phyloP scores from a whole-genome alignment of 2,113 vertebrate species.

The Casuarius casuarius region DNA sequence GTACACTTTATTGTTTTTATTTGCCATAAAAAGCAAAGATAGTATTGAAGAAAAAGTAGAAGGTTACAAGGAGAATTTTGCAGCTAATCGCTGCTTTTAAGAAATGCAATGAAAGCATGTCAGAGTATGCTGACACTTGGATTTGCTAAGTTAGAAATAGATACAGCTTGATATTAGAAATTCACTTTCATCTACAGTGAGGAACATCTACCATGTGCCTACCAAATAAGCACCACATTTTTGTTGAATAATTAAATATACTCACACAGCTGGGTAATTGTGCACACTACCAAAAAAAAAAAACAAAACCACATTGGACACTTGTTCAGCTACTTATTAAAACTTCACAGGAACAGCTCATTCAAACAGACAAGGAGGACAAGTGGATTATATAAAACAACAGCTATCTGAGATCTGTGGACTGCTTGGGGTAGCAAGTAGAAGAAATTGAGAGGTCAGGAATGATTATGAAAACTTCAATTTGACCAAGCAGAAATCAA shows the following conservation, averaged over 20 bases:
- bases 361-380: neutral
- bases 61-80: neutral
- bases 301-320: neutral
- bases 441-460: neutral
- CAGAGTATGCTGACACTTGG: neutral
- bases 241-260: neutral
- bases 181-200: conserved; percentile 37
- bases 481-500: neutral
- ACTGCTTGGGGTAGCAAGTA: neutral
- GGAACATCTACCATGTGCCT: neutral
- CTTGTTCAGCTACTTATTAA: neutral
- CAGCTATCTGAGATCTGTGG: neutral
- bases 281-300: neutral
- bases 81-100: neutral
- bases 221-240: neutral
- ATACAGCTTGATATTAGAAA: conserved; percentile 2
- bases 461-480: neutral
- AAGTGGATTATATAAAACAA: neutral
- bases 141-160: neutral
- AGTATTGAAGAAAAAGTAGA: neutral
- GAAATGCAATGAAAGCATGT: neutral
- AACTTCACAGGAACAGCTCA: neutral
- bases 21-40: neutral
- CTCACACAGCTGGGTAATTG: neutral
- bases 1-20: neutral